These are phyloP conservation scores for Asbolus verrucosus DNA, from an alignment of 1,140 invertebrate species.

Conservation along the genomic window DNA sequence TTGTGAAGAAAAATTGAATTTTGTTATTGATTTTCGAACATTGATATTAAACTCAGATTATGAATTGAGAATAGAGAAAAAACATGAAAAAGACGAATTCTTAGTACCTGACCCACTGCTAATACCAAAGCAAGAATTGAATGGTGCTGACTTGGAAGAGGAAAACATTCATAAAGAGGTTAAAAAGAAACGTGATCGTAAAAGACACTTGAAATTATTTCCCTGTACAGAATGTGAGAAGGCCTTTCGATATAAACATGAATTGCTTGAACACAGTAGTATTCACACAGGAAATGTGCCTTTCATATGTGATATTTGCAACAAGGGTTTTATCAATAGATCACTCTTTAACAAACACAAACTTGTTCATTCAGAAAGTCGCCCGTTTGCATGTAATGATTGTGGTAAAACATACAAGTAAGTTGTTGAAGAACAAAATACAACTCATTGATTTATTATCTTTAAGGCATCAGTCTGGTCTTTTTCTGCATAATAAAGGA, in stretches of 20 bases:
- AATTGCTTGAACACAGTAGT: slow-evolving; percentile 63
- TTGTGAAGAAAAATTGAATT: not conserved
- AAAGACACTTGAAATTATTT: not conserved
- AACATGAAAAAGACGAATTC: not conserved
- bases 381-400: slow-evolving; percentile 66
- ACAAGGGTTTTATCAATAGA: slow-evolving; percentile 52
- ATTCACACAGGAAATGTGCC: slow-evolving; percentile 61
- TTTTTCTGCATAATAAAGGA: slow-evolving; percentile 67
- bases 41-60: not conserved
- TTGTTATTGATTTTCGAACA: not conserved
- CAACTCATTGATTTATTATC: too few species aligned
- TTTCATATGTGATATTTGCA: slow-evolving; percentile 61
- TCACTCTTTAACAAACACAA: not conserved
- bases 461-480: slow-evolving; percentile 76
- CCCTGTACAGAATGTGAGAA: slow-evolving; percentile 70
- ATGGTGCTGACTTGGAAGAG: too few species aligned
- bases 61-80: not conserved
- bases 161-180: too few species aligned
- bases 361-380: slow-evolving; percentile 49
- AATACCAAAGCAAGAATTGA: too few species aligned
- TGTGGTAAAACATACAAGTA: slow-evolving; percentile 77
- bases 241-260: slow-evolving; percentile 63
- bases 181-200: not conserved
- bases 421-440: slow-evolving; percentile 65
- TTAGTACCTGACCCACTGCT: not conserved